phyloP scores from a whole-genome alignment of 2,888 invertebrate genomes.

The Sphinx pinastri region DNA sequence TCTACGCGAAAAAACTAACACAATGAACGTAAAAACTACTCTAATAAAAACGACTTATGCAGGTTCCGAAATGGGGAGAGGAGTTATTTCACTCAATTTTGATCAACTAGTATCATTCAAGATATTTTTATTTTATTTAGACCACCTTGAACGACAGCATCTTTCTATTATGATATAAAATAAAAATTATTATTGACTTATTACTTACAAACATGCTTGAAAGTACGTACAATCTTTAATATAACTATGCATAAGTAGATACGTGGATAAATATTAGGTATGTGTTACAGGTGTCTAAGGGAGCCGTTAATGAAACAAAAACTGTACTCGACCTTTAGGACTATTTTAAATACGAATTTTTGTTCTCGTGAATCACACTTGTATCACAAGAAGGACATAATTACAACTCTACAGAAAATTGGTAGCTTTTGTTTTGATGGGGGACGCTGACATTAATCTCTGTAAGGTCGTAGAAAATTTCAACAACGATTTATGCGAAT shows the following conservation, averaged over 20 bases:
- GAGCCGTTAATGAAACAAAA: constrained; percentile 20
- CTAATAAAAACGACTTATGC: too few species aligned
- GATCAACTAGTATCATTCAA: too few species aligned
- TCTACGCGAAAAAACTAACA: too few species aligned
- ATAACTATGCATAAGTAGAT: not conserved
- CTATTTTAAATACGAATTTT: constrained; percentile 14
- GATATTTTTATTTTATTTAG: too few species aligned
- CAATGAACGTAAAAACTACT: too few species aligned
- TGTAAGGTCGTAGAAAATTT: too few species aligned
- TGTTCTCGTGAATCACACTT: constrained; percentile 4
- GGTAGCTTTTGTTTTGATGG: not conserved
- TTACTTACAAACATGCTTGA: too few species aligned
- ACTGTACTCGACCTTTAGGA: constrained; percentile 12
- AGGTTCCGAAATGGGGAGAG: too few species aligned
- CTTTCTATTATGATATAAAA: too few species aligned
- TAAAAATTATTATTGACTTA: too few species aligned
- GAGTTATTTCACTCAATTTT: too few species aligned
- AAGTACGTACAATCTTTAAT: not conserved
- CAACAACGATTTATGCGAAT: not conserved
- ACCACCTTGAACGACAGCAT: too few species aligned
- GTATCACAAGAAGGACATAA: not conserved
- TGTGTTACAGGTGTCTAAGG: not conserved
- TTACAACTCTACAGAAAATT: constrained; percentile 4
- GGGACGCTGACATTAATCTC: not conserved
- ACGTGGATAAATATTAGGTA: not conserved